Conservation (phyloP, 2,888 invertebrate genomes). For the Pristionchus mayeri region DNA sequence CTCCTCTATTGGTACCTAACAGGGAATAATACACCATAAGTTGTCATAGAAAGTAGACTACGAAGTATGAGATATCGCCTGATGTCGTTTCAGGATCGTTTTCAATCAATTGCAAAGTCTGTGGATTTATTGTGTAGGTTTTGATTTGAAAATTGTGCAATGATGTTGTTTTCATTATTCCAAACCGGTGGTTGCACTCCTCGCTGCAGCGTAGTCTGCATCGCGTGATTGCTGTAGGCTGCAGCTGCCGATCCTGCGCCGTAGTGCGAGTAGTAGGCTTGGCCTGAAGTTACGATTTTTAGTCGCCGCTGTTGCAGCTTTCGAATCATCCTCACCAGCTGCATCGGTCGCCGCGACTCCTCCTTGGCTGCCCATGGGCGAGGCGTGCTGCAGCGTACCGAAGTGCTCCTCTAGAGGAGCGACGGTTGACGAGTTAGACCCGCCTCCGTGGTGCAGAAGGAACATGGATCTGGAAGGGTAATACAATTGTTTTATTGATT, state of each 20-base stretch:
- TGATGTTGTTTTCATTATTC: background rate
- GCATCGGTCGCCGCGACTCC: background rate
- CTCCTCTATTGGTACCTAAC: no score
- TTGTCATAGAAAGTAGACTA: no score
- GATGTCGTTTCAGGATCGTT: no score
- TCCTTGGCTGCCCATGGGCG: conserved; percentile 23
- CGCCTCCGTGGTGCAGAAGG: conserved; percentile 68
- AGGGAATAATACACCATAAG: no score
- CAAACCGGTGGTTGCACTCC: conserved; percentile 17
- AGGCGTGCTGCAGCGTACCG: conserved; percentile 52
- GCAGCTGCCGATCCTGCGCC: background rate
- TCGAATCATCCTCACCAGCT: background rate
- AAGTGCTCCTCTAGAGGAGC: conserved; percentile 64
- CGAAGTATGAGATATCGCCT: no score
- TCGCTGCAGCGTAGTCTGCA: conserved; percentile 32
- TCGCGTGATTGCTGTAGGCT: conserved; percentile 44
- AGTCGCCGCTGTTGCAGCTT: no score
- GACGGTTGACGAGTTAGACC: conserved; percentile 64
- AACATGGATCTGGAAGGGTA: conserved; percentile 66
- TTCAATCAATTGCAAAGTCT: no score
- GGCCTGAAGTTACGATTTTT: no score
- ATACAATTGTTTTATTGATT: no score
- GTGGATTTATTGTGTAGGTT: no score
- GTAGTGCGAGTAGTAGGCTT: conserved; percentile 14
- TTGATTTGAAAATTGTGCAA: no score